Conservation (phyloP, 2,797 vertebrate genomes). For the Centroberyx gerrardi region DNA sequence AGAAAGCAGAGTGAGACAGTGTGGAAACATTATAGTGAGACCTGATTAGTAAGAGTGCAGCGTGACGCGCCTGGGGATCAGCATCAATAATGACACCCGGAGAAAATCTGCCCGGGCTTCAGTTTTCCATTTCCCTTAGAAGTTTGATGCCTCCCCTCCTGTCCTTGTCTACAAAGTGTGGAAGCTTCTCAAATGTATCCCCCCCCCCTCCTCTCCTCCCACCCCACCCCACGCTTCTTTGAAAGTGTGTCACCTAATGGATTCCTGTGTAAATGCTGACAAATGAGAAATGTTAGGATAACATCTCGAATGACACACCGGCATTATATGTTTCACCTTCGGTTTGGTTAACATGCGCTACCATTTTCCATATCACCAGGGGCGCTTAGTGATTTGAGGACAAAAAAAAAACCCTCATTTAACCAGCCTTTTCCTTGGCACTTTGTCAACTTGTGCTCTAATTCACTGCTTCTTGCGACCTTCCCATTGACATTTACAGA, state of each 20-base stretch:
- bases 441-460: conserved; percentile 39
- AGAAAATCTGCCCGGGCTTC: conserved; percentile 55
- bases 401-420: conserved; percentile 29
- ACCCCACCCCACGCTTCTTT: background rate
- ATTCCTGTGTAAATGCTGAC: conserved; percentile 30
- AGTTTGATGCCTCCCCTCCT: conserved; percentile 40
- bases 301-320: background rate
- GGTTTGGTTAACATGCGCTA: conserved; percentile 6
- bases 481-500: conserved; percentile 68
- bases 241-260: conserved; percentile 16
- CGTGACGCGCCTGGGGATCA: conserved; percentile 56
- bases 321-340: conserved; percentile 27
- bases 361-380: background rate
- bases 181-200: conserved; percentile 32
- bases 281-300: conserved; percentile 1
- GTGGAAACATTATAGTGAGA: conserved; percentile 65
- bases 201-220: background rate
- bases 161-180: conserved; percentile 49
- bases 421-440: conserved; percentile 27
- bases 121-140: conserved; percentile 48
- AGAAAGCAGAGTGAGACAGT: conserved; percentile 37
- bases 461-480: conserved; percentile 53
- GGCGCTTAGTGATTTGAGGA: background rate
- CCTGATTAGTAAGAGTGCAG: conserved; percentile 70
- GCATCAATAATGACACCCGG: conserved; percentile 68